Evolutionary conservation across 2,888 invertebrate genomes (phyloP).

Genomic region (Drosophila nr. medialis): DNA sequence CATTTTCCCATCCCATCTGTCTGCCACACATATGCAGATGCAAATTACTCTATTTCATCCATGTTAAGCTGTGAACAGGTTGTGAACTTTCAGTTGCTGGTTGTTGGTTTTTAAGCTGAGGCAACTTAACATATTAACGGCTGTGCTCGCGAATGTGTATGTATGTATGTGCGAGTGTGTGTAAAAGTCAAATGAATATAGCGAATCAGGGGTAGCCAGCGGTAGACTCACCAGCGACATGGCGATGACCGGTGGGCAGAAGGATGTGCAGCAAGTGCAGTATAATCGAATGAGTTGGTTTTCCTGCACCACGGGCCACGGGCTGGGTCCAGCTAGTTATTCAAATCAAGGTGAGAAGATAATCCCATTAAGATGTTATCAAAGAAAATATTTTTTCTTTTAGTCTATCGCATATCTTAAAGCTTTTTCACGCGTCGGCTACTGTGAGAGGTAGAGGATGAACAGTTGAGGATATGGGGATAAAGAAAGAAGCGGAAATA

Average conservation of each 20-base stretch:
- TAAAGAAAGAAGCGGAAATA: not conserved
- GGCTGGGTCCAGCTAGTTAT: slow-evolving; percentile 10
- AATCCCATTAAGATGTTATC: slow-evolving; percentile 33
- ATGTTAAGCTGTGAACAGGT: slow-evolving; percentile 12
- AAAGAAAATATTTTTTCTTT: not conserved
- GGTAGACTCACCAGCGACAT: not conserved
- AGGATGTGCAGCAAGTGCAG: not conserved
- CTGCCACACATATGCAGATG: not conserved
- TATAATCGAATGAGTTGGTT: slow-evolving; percentile 14
- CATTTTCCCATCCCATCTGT: not conserved
- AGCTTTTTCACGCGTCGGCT: not conserved
- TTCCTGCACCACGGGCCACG: slow-evolving; percentile 2
- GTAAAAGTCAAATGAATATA: slow-evolving; percentile 26
- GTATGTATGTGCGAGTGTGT: slow-evolving; percentile 5
- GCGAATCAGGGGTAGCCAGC: slow-evolving; percentile 7
- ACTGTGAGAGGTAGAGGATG: not conserved
- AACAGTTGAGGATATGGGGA: not conserved
- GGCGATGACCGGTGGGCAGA: not conserved
- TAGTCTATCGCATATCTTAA: not conserved
- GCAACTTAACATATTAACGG: slow-evolving; percentile 65
- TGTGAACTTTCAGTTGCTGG: slow-evolving; percentile 45
- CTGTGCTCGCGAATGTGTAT: slow-evolving; percentile 21
- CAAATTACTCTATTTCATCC: not conserved
- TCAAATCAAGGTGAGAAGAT: slow-evolving; percentile 10
- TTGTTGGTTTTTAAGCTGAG: slow-evolving; percentile 60